phyloP scores from a whole-genome alignment of 2,888 invertebrate species.

The Glaucopsyche alexis region DNA sequence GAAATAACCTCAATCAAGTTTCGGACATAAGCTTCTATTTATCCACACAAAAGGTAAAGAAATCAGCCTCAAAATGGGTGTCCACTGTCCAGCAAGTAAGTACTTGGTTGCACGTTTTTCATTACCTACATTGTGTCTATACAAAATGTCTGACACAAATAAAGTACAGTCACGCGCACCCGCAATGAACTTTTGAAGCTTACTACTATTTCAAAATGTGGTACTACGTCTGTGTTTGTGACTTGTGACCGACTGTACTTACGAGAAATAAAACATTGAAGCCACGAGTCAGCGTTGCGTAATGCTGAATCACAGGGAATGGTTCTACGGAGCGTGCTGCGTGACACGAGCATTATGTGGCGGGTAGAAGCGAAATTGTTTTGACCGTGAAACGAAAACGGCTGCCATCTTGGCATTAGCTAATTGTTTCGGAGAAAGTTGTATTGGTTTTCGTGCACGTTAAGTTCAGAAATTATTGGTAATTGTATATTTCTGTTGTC shows the following conservation, averaged over 20 bases:
- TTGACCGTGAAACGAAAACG: slow-evolving; percentile 60
- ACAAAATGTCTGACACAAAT: too few species aligned
- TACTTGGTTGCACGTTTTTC: too few species aligned
- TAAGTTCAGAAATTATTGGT: not conserved
- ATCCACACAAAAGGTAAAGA: too few species aligned
- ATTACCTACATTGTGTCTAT: too few species aligned
- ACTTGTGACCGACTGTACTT: not conserved
- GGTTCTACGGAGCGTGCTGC: slow-evolving; percentile 60
- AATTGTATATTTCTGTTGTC: not conserved
- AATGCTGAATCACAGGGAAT: slow-evolving; percentile 59
- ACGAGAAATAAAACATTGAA: slow-evolving; percentile 33
- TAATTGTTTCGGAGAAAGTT: slow-evolving; percentile 24
- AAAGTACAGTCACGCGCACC: too few species aligned
- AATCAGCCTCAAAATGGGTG: too few species aligned
- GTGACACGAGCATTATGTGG: slow-evolving; percentile 52
- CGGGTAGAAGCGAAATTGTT: slow-evolving; percentile 53
- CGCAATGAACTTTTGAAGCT: too few species aligned
- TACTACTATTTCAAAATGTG: too few species aligned
- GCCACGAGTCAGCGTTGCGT: slow-evolving; percentile 52
- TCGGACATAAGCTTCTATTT: too few species aligned
- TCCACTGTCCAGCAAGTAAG: too few species aligned
- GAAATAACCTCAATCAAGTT: too few species aligned
- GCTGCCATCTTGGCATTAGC: slow-evolving; percentile 39
- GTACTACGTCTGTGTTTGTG: too few species aligned
- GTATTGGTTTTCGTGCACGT: slow-evolving; percentile 12